Percentiles rank a stretch among this genome's conserved stretches.
phyloP scores from a whole-genome alignment of 2,888 invertebrate species.

The Drosophila prolongata region DNA sequence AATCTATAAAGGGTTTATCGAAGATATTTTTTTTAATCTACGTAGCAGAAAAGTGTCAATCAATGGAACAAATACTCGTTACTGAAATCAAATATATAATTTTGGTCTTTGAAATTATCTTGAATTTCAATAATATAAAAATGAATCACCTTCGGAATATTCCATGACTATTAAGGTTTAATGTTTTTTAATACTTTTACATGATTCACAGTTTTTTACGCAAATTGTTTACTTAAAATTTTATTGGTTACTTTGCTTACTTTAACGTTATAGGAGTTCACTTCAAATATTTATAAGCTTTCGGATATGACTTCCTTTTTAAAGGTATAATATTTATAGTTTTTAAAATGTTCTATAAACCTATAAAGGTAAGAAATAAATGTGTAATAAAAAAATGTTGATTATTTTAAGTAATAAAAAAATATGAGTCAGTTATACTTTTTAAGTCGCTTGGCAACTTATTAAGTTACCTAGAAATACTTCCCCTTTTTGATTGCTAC shows the following conservation, averaged over 20 bases:
- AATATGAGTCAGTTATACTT: background rate
- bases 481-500: constrained; percentile 13
- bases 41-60: no score
- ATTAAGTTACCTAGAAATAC: background rate
- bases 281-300: background rate
- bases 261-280: background rate
- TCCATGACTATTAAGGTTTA: background rate
- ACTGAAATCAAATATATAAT: no score
- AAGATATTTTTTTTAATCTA: no score
- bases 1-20: no score
- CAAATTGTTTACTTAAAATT: background rate
- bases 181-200: background rate
- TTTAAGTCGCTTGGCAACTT: background rate
- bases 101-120: no score
- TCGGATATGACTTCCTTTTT: background rate
- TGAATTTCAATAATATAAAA: no score
- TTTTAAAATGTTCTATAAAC: no score
- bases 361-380: no score
- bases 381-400: background rate
- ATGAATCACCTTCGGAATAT: no score
- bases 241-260: background rate
- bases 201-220: background rate
- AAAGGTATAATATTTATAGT: no score
- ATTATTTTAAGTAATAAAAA: background rate
- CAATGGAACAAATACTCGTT: no score